Base-by-base conservation (phyloP, 92 coral and sea anemone species). In the Porites divaricata region DNA sequence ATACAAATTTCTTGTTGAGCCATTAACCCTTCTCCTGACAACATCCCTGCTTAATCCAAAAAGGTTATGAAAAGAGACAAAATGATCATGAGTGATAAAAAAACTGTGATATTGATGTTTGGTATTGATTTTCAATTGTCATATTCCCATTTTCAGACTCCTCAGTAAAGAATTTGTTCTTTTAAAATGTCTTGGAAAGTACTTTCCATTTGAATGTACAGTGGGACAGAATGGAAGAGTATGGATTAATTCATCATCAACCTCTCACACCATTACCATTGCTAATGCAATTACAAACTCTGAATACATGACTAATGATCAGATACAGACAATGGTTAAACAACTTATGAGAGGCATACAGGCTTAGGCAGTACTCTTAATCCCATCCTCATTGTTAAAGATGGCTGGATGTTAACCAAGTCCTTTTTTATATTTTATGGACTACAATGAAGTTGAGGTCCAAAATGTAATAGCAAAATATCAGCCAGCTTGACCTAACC, bases 221-320 rank as follows among this genome's bases (percentile, higher is more conserved):
- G 91, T 92, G 63, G 99, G 97, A 22, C 87, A 93, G 91, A 96
- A 94, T 85, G 99, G 99, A 9, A 75, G 97, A 74, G 98, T 95
- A 20, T 96, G 99, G 99, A 90, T 96, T 35, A 92, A 96, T 16
- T 81, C 97, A 49, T 63, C 92, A 63, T 74, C 94, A 25, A 53
- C 86, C 66, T 69, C 85, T 12, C 94, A 92, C 35, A 90, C 92
- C 5, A 67, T 96, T n/a, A 90, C 93, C 56, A 89, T 96, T 79
- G 91, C 93, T 45, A 96, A 96, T 85, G 92, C 95, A 1, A 94
- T 96, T 35, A 81, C 91, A 35, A 90, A 87, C 88, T 91, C 99
- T 4, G 99, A 96, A 76, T 96, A 90, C 79, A 92, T 96, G 98
- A 91, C 95, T 45, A 83, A 90, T 19, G 54, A 77, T 48, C 96